These are phyloP conservation scores for Romanomermis culicivorax DNA, from an alignment of 2,888 invertebrate species.

Conservation along the genomic window DNA sequence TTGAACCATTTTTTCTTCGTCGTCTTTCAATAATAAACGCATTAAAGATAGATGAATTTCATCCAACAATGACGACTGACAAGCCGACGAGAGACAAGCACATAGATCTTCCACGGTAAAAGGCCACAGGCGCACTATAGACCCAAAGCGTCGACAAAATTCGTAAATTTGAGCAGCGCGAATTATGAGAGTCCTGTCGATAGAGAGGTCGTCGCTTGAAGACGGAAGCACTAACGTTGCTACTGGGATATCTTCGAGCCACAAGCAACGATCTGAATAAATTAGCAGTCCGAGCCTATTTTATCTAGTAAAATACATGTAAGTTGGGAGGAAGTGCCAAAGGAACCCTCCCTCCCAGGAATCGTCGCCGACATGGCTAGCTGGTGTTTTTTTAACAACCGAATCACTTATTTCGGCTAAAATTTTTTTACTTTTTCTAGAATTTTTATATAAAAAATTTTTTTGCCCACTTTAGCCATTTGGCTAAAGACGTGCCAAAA, in stretches of 20 bases:
- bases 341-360: too few relatives aligned
- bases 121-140: slow-evolving; percentile 65
- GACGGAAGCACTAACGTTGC: background rate
- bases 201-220: background rate
- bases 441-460: too few relatives aligned
- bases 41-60: slow-evolving; percentile 84
- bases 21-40: slow-evolving; percentile 57
- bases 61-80: slow-evolving; percentile 56
- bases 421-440: too few relatives aligned
- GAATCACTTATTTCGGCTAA: too few relatives aligned
- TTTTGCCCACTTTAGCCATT: too few relatives aligned
- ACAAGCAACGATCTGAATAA: background rate
- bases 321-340: too few relatives aligned
- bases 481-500: too few relatives aligned
- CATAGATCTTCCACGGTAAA: slow-evolving; percentile 89
- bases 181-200: background rate
- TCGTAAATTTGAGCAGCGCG: slow-evolving; percentile 68
- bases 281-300: too few relatives aligned
- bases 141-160: slow-evolving; percentile 69
- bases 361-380: too few relatives aligned
- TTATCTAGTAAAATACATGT: too few relatives aligned
- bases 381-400: too few relatives aligned
- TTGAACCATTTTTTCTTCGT: slow-evolving; percentile 61
- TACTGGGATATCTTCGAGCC: background rate
- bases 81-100: slow-evolving; percentile 68